Evolutionary conservation across 2,888 invertebrate genomes (phyloP).

Genomic region (Drosophila austrosaltans): DNA sequence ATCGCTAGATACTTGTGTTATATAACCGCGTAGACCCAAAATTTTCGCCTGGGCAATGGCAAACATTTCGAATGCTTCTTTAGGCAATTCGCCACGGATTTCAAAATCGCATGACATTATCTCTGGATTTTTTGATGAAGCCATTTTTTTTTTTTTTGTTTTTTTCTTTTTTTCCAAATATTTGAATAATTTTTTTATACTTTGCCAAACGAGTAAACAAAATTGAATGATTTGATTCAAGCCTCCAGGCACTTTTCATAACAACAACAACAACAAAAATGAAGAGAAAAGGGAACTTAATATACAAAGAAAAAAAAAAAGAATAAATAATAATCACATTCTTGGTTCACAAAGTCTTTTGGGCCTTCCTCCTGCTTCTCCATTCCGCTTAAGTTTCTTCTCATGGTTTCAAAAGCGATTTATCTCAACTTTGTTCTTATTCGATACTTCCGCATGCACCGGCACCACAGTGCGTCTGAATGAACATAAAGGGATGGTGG

Average conservation of each 20-base stretch:
- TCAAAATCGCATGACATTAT: conserved; percentile 62
- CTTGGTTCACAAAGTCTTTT: conserved; percentile 47
- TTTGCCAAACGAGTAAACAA: neutral
- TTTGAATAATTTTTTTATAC: neutral
- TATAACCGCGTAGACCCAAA: conserved; percentile 57
- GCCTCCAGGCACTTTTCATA: neutral
- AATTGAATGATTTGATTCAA: neutral
- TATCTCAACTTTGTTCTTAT: conserved; percentile 68
- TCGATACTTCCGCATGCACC: conserved; percentile 63
- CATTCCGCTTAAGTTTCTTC: neutral
- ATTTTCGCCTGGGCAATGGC: conserved; percentile 52
- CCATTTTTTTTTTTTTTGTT: conserved; percentile 36
- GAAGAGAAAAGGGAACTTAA: too few relatives aligned
- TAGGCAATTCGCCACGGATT: conserved; percentile 46
- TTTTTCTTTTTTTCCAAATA: neutral
- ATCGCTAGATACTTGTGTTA: conserved; percentile 37
- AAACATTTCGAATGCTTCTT: conserved; percentile 61
- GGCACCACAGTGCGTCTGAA: conserved; percentile 71
- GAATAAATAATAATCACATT: conserved; percentile 58
- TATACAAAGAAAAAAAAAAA: neutral
- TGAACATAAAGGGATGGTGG: conserved; percentile 4
- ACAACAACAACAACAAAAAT: neutral
- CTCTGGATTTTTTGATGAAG: neutral
- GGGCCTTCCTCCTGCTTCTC: neutral
- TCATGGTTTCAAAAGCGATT: conserved; percentile 68